phyloP scores from a whole-genome alignment of 2,888 invertebrate species.

The Cataglyphis cursor region DNA sequence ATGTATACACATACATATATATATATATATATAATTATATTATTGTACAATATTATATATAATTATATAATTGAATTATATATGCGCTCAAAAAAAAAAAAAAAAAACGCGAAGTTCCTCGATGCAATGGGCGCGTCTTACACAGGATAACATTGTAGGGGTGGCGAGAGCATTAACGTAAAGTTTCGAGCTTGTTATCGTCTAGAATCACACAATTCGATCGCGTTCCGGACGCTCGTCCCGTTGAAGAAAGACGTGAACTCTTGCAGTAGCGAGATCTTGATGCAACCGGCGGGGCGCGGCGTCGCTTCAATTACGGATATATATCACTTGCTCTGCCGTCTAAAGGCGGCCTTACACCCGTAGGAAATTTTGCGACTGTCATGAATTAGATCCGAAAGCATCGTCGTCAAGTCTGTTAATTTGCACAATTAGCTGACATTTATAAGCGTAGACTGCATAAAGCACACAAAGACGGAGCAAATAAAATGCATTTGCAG shows the following conservation, averaged over 20 bases:
- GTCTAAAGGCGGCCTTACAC: conserved; percentile 25
- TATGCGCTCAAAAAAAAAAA: not conserved
- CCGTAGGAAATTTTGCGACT: conserved; percentile 36
- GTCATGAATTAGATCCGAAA: conserved; percentile 33
- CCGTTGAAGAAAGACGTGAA: not conserved
- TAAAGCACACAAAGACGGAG: not conserved
- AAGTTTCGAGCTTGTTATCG: conserved; percentile 48
- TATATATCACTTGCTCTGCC: conserved; percentile 34
- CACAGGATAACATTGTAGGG: not conserved
- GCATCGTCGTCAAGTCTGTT: not conserved
- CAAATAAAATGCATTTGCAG: conserved; percentile 3
- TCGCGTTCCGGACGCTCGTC: not conserved
- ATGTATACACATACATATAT: not conserved
- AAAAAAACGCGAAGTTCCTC: not conserved
- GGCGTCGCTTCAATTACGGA: conserved; percentile 47
- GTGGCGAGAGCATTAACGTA: not conserved
- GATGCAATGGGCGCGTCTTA: conserved; percentile 13
- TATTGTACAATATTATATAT: not conserved
- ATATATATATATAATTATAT: not conserved
- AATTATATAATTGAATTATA: not conserved
- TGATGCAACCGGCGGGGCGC: not conserved
- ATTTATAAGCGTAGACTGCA: not conserved
- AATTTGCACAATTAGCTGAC: conserved; percentile 44
- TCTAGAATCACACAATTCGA: conserved; percentile 43
- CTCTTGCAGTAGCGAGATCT: conserved; percentile 4